Conservation (phyloP, 2,888 invertebrate genomes). For the Trichacis sp. region DNA sequence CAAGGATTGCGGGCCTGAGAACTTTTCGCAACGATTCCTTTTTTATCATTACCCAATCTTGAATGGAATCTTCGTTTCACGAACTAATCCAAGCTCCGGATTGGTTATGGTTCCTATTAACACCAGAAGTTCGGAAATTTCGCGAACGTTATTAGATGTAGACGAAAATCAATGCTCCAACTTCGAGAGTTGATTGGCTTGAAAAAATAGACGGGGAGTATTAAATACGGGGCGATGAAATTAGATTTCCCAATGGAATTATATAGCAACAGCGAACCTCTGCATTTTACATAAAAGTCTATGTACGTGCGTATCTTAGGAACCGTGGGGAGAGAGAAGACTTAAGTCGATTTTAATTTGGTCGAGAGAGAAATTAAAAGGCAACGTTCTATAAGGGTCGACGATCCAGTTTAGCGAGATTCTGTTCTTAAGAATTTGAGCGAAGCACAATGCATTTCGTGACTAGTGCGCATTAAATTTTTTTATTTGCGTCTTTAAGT, state of each 20-base stretch:
- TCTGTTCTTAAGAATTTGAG: slow-evolving; percentile 38
- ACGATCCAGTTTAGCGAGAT: slow-evolving; percentile 39
- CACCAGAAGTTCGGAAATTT: background rate
- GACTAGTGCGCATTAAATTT: slow-evolving; percentile 45
- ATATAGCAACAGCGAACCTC: slow-evolving; percentile 23
- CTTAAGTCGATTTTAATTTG: slow-evolving; percentile 61
- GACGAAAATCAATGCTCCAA: slow-evolving; percentile 23
- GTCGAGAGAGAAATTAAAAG: slow-evolving; percentile 60
- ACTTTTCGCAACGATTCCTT: slow-evolving; percentile 28
- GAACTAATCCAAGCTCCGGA: background rate
- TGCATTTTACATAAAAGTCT: slow-evolving; percentile 21
- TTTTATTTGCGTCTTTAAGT: slow-evolving; percentile 38
- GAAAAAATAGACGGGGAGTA: slow-evolving; percentile 18
- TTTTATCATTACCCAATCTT: background rate
- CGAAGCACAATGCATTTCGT: slow-evolving; percentile 36
- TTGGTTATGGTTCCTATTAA: background rate
- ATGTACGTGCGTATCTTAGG: slow-evolving; percentile 35
- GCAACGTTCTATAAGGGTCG: slow-evolving; percentile 53
- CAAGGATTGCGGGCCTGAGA: slow-evolving; percentile 25
- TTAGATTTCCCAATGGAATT: slow-evolving; percentile 43
- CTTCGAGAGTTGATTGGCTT: slow-evolving; percentile 34
- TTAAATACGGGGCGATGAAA: slow-evolving; percentile 32
- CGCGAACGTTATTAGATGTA: background rate
- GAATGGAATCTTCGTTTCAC: background rate
- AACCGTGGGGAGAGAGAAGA: slow-evolving; percentile 29